A percentile compares a stretch with the other conserved stretches of the same genome.
phyloP scores from a whole-genome alignment of 2,888 invertebrate species.

The Pocota personata region DNA sequence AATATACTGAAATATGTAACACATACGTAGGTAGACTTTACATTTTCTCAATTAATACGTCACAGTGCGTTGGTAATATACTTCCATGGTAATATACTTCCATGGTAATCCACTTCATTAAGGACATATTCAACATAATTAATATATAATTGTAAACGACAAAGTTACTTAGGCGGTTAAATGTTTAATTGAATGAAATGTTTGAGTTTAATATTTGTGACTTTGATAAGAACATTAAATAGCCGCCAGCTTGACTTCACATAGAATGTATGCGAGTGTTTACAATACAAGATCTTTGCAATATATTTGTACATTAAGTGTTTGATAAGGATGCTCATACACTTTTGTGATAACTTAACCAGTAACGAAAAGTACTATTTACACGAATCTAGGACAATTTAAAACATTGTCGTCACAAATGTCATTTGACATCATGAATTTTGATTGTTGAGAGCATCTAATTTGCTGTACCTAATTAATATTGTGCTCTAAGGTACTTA shows the following conservation, averaged over 20 bases:
- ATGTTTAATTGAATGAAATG: constrained; percentile 5
- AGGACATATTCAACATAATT: background rate
- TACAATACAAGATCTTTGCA: too few species aligned
- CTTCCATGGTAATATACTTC: background rate
- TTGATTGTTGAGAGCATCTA: too few species aligned
- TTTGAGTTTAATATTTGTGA: background rate
- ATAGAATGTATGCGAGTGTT: background rate
- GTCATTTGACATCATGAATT: too few species aligned
- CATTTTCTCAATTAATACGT: background rate
- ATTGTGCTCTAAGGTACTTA: too few species aligned
- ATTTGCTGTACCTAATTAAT: too few species aligned
- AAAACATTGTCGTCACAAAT: too few species aligned
- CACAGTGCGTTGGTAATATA: background rate
- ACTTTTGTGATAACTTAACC: too few species aligned
- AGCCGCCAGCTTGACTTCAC: background rate
- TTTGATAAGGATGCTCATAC: too few species aligned
- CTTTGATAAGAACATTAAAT: background rate
- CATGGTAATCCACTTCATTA: background rate
- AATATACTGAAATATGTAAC: background rate
- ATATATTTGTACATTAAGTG: too few species aligned
- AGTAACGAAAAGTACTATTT: too few species aligned
- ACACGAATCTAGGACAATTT: too few species aligned
- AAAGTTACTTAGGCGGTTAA: background rate
- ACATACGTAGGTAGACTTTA: background rate
- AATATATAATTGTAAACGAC: background rate